Evolutionary conservation across 2,797 vertebrate genomes (phyloP).

Genomic region (Crocidura indochinensis): DNA sequence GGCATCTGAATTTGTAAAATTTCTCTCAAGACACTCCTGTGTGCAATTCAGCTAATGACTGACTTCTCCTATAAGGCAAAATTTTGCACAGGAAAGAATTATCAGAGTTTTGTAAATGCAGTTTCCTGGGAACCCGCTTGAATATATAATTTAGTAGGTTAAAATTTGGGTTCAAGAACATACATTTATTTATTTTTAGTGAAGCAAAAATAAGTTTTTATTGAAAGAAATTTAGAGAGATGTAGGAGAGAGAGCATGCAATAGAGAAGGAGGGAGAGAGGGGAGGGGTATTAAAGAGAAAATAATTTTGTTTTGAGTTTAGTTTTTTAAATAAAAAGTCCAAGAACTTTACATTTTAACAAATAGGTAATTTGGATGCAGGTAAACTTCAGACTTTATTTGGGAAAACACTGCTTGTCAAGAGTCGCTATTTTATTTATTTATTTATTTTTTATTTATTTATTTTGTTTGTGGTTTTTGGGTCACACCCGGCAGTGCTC

Average conservation of each 20-base stretch:
- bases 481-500: no score
- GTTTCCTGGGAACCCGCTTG: slow-evolving; percentile 26
- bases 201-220: no score
- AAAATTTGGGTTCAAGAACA: slow-evolving; percentile 32
- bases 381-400: slow-evolving; percentile 11
- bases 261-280: no score
- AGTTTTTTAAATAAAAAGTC: neutral
- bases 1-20: neutral
- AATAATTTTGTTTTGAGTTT: no score
- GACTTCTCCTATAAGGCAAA: neutral
- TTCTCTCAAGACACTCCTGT: neutral
- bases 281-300: no score
- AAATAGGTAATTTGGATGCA: slow-evolving; percentile 35
- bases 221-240: no score
- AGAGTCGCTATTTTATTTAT: neutral
- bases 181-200: slow-evolving; percentile 30
- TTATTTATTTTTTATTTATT: no score
- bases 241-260: no score
- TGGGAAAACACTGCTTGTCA: slow-evolving; percentile 26
- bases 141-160: neutral
- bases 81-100: neutral
- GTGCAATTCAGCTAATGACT: slow-evolving; percentile 17
- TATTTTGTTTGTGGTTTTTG: no score
- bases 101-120: slow-evolving; percentile 52
- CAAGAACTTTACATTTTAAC: slow-evolving; percentile 54